Conservation (phyloP, 2,888 invertebrate species). For the Apantesis nais region DNA sequence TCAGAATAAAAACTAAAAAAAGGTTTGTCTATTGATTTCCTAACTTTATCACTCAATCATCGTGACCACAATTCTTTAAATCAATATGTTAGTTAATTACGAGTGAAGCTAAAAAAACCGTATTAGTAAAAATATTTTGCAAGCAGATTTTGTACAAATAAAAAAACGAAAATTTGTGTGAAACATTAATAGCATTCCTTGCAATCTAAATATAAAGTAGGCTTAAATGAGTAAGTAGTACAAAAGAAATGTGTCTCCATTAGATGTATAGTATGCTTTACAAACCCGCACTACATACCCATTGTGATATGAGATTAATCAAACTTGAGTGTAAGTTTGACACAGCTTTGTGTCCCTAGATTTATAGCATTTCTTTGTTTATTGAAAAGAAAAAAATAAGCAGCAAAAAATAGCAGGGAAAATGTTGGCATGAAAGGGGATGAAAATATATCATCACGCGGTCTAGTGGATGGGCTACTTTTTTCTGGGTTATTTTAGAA, state of each 20-base stretch:
- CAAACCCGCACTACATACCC: constrained; percentile 22
- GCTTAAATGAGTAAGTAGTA: not conserved
- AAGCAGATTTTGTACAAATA: no score
- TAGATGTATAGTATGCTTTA: constrained; percentile 23
- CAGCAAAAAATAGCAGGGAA: constrained; percentile 17
- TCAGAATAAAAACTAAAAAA: no score
- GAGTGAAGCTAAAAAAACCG: no score
- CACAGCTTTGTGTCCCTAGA: constrained; percentile 32
- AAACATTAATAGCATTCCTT: no score
- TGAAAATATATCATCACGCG: constrained; percentile 19
- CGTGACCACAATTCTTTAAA: no score
- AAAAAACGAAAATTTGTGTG: no score
- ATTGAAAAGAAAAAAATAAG: constrained; percentile 27
- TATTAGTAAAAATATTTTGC: no score
- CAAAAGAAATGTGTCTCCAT: not conserved
- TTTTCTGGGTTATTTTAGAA: constrained; percentile 11
- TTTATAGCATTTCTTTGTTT: constrained; percentile 49
- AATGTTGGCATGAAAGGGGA: constrained; percentile 14
- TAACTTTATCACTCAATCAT: no score
- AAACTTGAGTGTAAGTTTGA: constrained; percentile 46
- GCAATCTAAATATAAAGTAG: not conserved
- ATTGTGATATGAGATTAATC: constrained; percentile 46
- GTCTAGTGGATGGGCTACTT: constrained; percentile 25
- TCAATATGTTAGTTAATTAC: no score
- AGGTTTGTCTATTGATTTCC: no score